Evolutionary conservation across 2,797 vertebrate species (phyloP).

Genomic region (Syngnathus rostellatus): DNA sequence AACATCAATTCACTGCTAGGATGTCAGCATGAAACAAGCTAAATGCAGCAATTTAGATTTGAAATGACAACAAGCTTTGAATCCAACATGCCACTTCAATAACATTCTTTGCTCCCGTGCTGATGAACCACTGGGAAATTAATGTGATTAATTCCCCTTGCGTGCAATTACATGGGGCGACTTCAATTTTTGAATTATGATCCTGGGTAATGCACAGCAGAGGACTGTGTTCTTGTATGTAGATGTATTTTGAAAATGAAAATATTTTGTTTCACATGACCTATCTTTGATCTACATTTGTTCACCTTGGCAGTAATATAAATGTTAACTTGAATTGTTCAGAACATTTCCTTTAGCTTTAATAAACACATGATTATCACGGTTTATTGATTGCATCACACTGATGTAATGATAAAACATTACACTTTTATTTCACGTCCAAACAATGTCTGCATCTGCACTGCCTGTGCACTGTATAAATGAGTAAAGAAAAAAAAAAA

Average conservation of each 20-base stretch:
- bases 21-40: conserved; percentile 1
- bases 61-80: not conserved
- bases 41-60: not conserved
- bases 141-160: conserved; percentile 50
- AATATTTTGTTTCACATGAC: not conserved
- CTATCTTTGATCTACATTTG: not conserved
- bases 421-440: too few relatives aligned
- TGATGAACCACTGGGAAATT: conserved; percentile 37
- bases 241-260: not conserved
- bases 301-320: not conserved
- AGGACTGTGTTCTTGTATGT: not conserved
- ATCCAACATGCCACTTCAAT: not conserved
- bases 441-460: too few relatives aligned
- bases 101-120: not conserved
- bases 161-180: conserved; percentile 45
- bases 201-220: conserved; percentile 17
- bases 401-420: too few relatives aligned
- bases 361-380: too few relatives aligned
- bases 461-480: too few relatives aligned
- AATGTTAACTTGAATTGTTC: too few relatives aligned
- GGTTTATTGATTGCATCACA: too few relatives aligned
- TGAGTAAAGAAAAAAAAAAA: not conserved
- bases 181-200: conserved; percentile 46
- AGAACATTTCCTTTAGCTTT: too few relatives aligned
- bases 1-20: not conserved